Evolutionary conservation across 2,113 vertebrate genomes (phyloP).

Genomic region (Tragulus kanchil): DNA sequence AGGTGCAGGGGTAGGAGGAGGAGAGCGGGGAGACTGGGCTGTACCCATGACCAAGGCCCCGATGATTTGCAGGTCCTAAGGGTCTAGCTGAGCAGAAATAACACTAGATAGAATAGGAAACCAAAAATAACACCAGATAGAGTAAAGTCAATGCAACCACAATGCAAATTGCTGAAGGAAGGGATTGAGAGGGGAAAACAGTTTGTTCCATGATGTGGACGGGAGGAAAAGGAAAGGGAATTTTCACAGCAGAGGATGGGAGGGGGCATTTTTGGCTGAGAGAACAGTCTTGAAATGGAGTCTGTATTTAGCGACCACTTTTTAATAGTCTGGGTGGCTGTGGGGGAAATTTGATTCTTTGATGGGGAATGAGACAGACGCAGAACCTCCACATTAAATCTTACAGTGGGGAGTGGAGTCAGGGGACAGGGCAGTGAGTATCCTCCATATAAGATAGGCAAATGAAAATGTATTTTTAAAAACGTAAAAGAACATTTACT

Average conservation of each 20-base stretch:
- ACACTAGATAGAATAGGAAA: not conserved
- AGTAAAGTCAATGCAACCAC: slow-evolving; percentile 24
- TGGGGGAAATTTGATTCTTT: not conserved
- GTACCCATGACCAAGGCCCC: not conserved
- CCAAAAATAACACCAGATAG: not conserved
- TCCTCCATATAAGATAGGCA: not conserved
- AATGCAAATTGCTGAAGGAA: not conserved
- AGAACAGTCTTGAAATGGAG: not conserved
- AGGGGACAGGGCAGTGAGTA: not conserved
- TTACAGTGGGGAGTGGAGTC: not conserved
- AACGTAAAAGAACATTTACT: not conserved
- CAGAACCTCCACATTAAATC: not conserved
- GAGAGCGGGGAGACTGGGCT: not conserved
- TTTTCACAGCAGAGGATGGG: not conserved
- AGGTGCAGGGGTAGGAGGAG: not conserved
- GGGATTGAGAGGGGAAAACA: not conserved
- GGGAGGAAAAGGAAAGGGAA: not conserved
- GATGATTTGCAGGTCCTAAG: not conserved
- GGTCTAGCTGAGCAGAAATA: not conserved
- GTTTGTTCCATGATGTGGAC: not conserved
- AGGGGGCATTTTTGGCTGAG: not conserved
- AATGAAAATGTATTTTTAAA: not conserved
- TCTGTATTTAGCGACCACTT: not conserved
- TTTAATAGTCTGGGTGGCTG: not conserved
- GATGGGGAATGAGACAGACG: accelerated